Evolutionary conservation across 1,140 invertebrate species (phyloP).

Genomic region (Drosophila funebris): DNA sequence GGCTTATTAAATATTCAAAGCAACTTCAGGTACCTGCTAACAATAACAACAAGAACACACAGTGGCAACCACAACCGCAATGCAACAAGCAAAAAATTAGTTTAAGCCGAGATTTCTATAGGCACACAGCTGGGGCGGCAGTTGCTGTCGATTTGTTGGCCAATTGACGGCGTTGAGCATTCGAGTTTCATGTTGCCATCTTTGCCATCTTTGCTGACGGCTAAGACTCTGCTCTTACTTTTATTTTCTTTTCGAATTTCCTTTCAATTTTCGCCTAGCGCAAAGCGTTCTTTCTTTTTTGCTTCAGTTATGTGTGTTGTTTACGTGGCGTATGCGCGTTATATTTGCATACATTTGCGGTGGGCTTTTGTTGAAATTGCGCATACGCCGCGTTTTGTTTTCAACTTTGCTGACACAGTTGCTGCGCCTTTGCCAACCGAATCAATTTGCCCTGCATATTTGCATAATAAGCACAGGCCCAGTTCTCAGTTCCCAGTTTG

Average conservation of each 20-base stretch:
- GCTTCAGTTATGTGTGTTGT: slow-evolving; percentile 64
- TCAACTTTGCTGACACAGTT: slow-evolving; percentile 69
- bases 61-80: slow-evolving; percentile 15
- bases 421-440: slow-evolving; percentile 41
- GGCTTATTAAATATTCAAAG: slow-evolving; percentile 75
- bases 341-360: slow-evolving; percentile 76
- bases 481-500: slow-evolving; percentile 14
- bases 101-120: slow-evolving; percentile 73
- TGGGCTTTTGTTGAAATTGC: slow-evolving; percentile 65
- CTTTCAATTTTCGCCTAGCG: slow-evolving; percentile 75
- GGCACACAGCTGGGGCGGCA: slow-evolving; percentile 26
- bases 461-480: slow-evolving; percentile 71
- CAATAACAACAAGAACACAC: slow-evolving; percentile 5
- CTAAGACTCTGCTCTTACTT: slow-evolving; percentile 3
- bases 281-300: slow-evolving; percentile 4
- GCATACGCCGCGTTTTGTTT: slow-evolving; percentile 80
- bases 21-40: slow-evolving; percentile 49
- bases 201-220: slow-evolving; percentile 34
- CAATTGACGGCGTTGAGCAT: slow-evolving; percentile 53
- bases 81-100: slow-evolving; percentile 73
- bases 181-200: slow-evolving; percentile 40
- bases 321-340: slow-evolving; percentile 75
- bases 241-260: slow-evolving; percentile 47
- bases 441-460: slow-evolving; percentile 77
- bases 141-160: slow-evolving; percentile 65